Conservation (phyloP, 1,140 invertebrate species). For the Euglossa dilemma region DNA sequence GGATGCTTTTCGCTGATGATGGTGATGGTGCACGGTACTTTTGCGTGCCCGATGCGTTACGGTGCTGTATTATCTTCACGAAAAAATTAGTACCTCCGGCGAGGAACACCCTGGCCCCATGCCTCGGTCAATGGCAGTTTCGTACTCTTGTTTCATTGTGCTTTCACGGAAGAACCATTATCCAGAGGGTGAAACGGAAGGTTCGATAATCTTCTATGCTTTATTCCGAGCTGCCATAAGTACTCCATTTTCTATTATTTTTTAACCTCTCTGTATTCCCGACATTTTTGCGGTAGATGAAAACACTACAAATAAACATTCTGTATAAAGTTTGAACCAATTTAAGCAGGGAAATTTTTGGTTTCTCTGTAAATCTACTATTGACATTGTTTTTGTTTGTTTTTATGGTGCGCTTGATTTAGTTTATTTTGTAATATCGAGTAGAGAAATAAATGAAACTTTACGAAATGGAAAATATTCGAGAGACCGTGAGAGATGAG, state of each 20-base stretch:
- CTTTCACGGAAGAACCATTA: conserved; percentile 44
- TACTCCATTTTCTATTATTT: background rate
- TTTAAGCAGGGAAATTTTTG: too few relatives aligned
- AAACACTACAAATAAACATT: too few relatives aligned
- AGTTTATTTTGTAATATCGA: too few relatives aligned
- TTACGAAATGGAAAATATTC: background rate
- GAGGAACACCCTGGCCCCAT: conserved; percentile 25
- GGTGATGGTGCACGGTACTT: conserved; percentile 57
- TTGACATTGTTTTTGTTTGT: too few relatives aligned
- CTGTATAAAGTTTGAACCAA: too few relatives aligned
- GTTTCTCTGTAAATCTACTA: too few relatives aligned
- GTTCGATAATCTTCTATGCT: background rate
- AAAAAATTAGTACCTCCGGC: conserved; percentile 69
- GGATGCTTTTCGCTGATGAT: conserved; percentile 51
- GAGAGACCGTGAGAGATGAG: too few relatives aligned
- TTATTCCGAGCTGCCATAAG: background rate
- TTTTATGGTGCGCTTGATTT: too few relatives aligned
- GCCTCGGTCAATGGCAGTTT: conserved; percentile 54
- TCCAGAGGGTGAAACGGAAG: too few relatives aligned
- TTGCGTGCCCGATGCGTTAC: conserved; percentile 63
- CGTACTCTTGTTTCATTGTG: conserved; percentile 61
- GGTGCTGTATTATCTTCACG: conserved; percentile 70
- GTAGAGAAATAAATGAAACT: too few relatives aligned
- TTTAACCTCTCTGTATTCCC: background rate
- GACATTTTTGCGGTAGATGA: background rate